Percentiles rank a stretch among this genome's conserved stretches.
phyloP scores from a whole-genome alignment of 2,113 vertebrate genomes.

The Nicator chloris region DNA sequence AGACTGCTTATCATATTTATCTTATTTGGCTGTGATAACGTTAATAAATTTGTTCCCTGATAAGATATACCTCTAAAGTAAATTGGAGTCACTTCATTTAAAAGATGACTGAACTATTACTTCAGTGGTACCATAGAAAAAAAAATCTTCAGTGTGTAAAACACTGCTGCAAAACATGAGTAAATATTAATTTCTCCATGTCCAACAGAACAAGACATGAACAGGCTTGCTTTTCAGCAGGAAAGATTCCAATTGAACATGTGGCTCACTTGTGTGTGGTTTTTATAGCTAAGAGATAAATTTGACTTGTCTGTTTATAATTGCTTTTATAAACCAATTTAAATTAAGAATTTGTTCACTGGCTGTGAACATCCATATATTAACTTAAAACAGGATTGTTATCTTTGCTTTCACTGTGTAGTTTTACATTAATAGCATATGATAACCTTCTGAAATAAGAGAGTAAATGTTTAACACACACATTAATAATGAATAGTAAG shows the following conservation, averaged over 20 bases:
- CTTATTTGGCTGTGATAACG: neutral
- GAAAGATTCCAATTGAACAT: neutral
- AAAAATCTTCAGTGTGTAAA: neutral
- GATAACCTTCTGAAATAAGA: neutral
- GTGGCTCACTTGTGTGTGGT: neutral
- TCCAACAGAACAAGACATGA: neutral
- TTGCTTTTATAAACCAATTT: slow-evolving; percentile 28
- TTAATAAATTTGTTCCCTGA: neutral
- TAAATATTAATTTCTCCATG: neutral
- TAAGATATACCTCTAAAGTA: neutral
- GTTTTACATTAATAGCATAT: neutral
- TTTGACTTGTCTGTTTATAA: slow-evolving; percentile 31
- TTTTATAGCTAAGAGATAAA: slow-evolving; percentile 10
- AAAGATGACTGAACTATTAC: neutral
- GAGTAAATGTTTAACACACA: neutral
- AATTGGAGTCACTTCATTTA: neutral
- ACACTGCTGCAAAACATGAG: neutral
- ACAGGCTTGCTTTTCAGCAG: neutral
- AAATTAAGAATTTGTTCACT: slow-evolving; percentile 29
- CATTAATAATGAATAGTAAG: neutral
- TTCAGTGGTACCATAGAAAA: neutral
- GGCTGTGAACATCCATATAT: neutral
- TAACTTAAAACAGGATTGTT: neutral
- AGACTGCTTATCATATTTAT: neutral
- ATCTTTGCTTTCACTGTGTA: neutral